These are phyloP conservation scores for Habroteleia sp. DNA, from an alignment of 2,888 invertebrate genomes.

Conservation along the genomic window DNA sequence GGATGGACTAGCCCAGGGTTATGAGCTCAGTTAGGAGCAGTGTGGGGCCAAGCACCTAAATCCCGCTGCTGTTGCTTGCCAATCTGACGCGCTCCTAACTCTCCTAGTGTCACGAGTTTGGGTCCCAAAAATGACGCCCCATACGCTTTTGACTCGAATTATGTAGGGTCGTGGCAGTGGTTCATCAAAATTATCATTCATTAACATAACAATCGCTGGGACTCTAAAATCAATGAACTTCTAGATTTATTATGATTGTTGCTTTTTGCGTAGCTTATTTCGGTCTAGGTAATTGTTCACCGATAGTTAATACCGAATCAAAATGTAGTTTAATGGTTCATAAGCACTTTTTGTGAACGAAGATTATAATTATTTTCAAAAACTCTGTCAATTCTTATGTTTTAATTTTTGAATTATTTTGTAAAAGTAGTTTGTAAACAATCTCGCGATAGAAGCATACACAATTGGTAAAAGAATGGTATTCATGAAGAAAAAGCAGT, in stretches of 20 bases:
- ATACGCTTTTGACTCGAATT: conserved; percentile 46
- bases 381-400: too few relatives aligned
- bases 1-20: too few relatives aligned
- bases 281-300: too few relatives aligned
- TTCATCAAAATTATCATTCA: conserved; percentile 43
- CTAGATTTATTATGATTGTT: conserved; percentile 28
- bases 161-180: conserved; percentile 50
- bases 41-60: conserved; percentile 76
- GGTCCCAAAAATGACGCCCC: conserved; percentile 39
- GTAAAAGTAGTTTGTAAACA: too few relatives aligned
- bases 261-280: not conserved
- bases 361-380: too few relatives aligned
- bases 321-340: conserved; percentile 7
- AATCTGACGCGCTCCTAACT: conserved; percentile 55
- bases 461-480: too few relatives aligned
- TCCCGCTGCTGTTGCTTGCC: conserved; percentile 64
- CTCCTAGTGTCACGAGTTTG: conserved; percentile 39
- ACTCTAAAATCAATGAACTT: conserved; percentile 43
- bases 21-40: too few relatives aligned
- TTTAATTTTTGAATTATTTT: too few relatives aligned
- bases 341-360: too few relatives aligned
- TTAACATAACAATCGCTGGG: conserved; percentile 51
- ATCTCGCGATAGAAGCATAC: too few relatives aligned
- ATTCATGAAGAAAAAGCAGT: too few relatives aligned
- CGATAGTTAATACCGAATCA: not conserved